These are phyloP conservation scores for Grantiella picta DNA, from an alignment of 2,113 vertebrate species.

Conservation along the genomic window DNA sequence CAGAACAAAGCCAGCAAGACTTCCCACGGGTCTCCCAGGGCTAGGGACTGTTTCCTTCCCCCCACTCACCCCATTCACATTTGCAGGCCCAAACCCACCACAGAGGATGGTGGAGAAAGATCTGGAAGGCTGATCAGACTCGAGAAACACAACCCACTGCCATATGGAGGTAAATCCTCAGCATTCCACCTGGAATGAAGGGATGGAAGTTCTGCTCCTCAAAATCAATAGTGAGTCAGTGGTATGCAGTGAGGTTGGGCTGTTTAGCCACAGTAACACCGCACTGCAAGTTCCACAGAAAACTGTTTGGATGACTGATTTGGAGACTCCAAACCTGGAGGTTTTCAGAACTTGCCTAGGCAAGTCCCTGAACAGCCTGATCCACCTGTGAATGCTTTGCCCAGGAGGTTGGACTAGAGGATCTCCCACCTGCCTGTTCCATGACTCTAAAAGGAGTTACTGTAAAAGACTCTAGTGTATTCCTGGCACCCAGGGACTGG, in stretches of 20 bases:
- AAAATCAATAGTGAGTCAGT: background rate
- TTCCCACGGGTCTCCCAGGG: background rate
- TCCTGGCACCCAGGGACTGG: background rate
- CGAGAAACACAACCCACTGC: accelerated
- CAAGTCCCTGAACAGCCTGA: background rate
- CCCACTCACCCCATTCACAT: accelerated
- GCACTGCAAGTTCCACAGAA: background rate
- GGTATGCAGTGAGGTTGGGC: background rate
- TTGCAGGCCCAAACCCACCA: background rate
- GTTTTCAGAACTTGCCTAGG: background rate
- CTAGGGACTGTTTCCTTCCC: background rate
- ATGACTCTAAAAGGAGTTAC: background rate
- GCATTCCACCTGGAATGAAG: background rate
- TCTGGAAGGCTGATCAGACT: background rate
- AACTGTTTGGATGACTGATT: background rate
- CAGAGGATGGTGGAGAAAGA: background rate
- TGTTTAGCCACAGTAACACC: background rate
- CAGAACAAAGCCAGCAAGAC: background rate
- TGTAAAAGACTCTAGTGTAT: background rate
- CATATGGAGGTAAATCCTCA: background rate
- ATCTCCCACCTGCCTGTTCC: background rate
- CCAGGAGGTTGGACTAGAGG: background rate
- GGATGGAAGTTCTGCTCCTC: background rate
- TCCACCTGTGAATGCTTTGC: background rate
- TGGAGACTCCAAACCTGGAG: background rate